Percentiles rank a stretch among this genome's conserved stretches.
Conservation (phyloP, 1,140 invertebrate species). For the Polypedilum vanderplanki region DNA sequence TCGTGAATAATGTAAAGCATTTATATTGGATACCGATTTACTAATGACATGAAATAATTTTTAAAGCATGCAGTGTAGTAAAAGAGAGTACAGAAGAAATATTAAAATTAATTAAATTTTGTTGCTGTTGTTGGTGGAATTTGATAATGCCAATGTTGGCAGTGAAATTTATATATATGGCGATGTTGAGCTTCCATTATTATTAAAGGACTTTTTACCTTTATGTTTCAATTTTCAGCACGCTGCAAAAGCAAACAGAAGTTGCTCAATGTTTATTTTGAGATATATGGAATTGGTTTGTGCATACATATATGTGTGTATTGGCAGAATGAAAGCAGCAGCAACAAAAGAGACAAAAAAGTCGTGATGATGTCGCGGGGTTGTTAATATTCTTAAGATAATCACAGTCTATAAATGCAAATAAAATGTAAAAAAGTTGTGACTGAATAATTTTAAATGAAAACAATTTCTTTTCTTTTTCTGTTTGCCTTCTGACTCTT, state of each 20-base stretch:
- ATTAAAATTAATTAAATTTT: constrained; percentile 15
- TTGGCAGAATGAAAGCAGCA: background rate
- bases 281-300: constrained; percentile 18
- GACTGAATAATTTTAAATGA: constrained; percentile 19
- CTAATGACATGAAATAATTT: constrained; percentile 11
- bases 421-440: constrained; percentile 20
- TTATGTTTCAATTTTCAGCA: constrained; percentile 13
- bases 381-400: constrained; percentile 14
- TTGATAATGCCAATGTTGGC: constrained; percentile 8
- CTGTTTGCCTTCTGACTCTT: background rate
- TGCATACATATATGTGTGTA: background rate
- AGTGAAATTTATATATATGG: constrained; percentile 8
- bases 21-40: constrained; percentile 9
- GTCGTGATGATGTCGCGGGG: constrained; percentile 15
- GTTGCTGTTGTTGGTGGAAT: constrained; percentile 1
- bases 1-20: constrained; percentile 12
- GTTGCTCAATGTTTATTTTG: background rate
- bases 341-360: background rate
- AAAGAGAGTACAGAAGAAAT: background rate
- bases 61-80: background rate
- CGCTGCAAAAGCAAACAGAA: background rate
- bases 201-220: background rate
- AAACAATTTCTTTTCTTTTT: background rate
- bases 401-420: constrained; percentile 5
- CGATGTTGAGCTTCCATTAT: background rate